A percentile compares a stretch with the other conserved stretches of the same genome.
These are phyloP conservation scores for Nephrotoma appendiculata DNA, from an alignment of 2,888 invertebrate genomes.

Conservation along the genomic window DNA sequence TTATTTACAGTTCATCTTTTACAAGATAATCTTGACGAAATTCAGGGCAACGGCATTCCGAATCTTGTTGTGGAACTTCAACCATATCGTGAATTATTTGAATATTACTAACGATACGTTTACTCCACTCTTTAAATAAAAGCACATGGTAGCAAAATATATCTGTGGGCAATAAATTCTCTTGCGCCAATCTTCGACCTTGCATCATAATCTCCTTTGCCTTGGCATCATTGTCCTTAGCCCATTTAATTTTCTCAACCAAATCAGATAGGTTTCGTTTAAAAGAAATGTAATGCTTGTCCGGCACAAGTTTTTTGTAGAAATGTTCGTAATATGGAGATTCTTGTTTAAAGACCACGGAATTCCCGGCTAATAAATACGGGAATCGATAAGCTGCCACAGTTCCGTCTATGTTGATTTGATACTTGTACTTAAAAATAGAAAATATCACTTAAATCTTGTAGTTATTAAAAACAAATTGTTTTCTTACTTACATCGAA, in stretches of 20 bases:
- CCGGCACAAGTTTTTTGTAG: conserved; percentile 59
- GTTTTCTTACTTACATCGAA: conserved; percentile 58
- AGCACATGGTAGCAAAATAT: conserved; percentile 78
- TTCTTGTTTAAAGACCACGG: conserved; percentile 79
- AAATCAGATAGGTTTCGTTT: conserved; percentile 68
- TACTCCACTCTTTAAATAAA: conserved; percentile 64
- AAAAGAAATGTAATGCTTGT: conserved; percentile 73
- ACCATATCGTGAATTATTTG: conserved; percentile 48
- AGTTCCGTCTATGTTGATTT: conserved; percentile 87
- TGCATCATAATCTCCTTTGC: conserved; percentile 49
- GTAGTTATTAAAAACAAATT: not conserved
- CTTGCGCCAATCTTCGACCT: conserved; percentile 55
- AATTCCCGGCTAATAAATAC: conserved; percentile 76
- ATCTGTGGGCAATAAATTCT: conserved; percentile 67
- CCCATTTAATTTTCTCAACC: conserved; percentile 64
- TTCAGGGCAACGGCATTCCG: conserved; percentile 23
- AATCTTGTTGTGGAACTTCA: conserved; percentile 36
- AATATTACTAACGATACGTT: conserved; percentile 41
- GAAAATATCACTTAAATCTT: not conserved
- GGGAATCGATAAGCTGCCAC: conserved; percentile 93
- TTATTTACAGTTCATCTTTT: conserved; percentile 1
- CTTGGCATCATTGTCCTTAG: conserved; percentile 51
- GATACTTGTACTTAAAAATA: conserved; percentile 72
- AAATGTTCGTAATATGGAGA: conserved; percentile 94
- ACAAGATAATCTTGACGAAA: not conserved